A percentile compares a stretch with the other conserved stretches of the same genome.
phyloP scores from a whole-genome alignment of 2,797 vertebrate genomes.

The Capromys pilorides region DNA sequence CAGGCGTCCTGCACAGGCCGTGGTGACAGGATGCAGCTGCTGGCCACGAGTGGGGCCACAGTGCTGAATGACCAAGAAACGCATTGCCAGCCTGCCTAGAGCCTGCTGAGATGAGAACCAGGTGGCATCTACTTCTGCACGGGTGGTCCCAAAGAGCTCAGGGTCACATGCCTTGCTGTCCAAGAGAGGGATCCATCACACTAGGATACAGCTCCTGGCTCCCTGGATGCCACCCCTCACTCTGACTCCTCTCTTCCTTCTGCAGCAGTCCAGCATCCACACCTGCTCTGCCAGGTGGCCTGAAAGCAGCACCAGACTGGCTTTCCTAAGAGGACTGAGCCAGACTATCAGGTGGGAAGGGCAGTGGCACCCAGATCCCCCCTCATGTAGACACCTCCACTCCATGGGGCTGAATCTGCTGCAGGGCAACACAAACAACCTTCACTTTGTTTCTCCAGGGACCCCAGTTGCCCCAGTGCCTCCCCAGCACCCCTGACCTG shows the following conservation, averaged over 20 bases:
- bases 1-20: neutral
- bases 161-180: neutral
- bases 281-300: neutral
- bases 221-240: neutral
- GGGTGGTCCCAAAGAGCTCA: neutral
- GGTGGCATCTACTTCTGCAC: accelerated
- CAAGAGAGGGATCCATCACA: accelerated
- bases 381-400: neutral
- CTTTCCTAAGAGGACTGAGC: too few relatives aligned
- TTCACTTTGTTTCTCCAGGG: neutral
- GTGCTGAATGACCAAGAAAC: constrained; percentile 56
- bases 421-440: accelerated
- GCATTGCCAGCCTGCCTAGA: constrained; percentile 50
- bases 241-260: neutral
- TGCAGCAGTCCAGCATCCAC: neutral
- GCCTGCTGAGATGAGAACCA: constrained; percentile 5
- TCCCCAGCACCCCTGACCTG: neutral
- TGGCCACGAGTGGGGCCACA: neutral
- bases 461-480: neutral
- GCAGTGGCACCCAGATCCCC: neutral
- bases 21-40: constrained; percentile 80
- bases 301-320: neutral
- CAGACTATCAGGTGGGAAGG: too few relatives aligned
- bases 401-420: accelerated
- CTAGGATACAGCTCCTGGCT: neutral